Conservation (phyloP, 2,113 vertebrate genomes). For the Chaetorhynchus papuensis region DNA sequence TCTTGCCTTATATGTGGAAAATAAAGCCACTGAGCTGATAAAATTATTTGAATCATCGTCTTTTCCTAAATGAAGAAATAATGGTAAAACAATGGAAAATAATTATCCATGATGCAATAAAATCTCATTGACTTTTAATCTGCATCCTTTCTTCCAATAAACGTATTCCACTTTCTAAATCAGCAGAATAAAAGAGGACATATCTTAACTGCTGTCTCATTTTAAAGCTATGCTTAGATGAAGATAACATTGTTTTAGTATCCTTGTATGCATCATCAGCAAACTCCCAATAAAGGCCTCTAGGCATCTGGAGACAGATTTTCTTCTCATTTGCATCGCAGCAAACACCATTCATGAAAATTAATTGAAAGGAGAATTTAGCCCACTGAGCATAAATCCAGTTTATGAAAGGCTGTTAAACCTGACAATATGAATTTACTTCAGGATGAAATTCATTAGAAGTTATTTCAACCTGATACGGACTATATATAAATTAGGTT, state of each 20-base stretch:
- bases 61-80: constrained; percentile 11
- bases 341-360: constrained; percentile 14
- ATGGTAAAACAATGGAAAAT: constrained; percentile 22
- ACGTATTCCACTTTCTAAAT: constrained; percentile 12
- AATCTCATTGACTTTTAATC: constrained; percentile 53
- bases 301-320: neutral
- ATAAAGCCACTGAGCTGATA: constrained; percentile 3
- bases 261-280: constrained; percentile 4
- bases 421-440: neutral
- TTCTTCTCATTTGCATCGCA: constrained; percentile 1
- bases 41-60: neutral
- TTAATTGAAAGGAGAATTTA: constrained; percentile 19
- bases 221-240: constrained; percentile 28
- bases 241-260: constrained; percentile 11
- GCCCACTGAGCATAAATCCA: neutral
- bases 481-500: neutral
- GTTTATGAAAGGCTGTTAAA: constrained; percentile 34
- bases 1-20: neutral
- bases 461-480: neutral
- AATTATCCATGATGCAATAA: constrained; percentile 40
- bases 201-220: constrained; percentile 31
- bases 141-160: constrained; percentile 12
- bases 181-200: constrained; percentile 10
- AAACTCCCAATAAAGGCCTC: constrained; percentile 7
- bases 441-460: constrained; percentile 2